These are phyloP conservation scores for Beroe forskalii DNA, from an alignment of 37 sponge, comb jelly and placozoan genomes.

Conservation along the genomic window DNA sequence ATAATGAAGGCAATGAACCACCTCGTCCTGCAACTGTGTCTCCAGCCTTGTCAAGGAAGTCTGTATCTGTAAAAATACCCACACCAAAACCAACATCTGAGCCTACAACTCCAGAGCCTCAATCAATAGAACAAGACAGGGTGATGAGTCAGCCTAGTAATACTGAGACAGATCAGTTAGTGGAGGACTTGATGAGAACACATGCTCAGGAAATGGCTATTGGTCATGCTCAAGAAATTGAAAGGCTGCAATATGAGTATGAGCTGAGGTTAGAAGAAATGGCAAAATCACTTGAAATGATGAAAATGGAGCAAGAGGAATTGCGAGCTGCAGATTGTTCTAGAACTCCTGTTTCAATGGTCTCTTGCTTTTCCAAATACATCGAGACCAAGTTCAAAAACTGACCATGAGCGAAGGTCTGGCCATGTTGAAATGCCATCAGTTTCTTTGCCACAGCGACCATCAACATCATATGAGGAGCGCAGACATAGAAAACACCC, in stretches of 20 bases:
- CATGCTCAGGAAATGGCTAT: slow-evolving; percentile 47
- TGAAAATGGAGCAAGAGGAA: slow-evolving; percentile 38
- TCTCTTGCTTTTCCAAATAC: slow-evolving; percentile 11
- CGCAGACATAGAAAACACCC: background rate
- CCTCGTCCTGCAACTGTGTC: background rate
- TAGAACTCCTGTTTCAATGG: slow-evolving; percentile 37
- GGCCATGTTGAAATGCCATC: slow-evolving; percentile 21
- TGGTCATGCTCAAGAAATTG: slow-evolving; percentile 59
- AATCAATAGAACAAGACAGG: background rate
- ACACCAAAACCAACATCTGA: slow-evolving; percentile 56
- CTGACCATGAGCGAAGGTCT: background rate
- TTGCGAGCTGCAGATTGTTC: background rate
- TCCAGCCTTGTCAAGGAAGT: slow-evolving; percentile 42
- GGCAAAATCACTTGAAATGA: slow-evolving; percentile 55
- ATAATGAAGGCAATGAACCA: background rate
- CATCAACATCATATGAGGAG: background rate
- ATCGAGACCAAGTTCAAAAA: background rate
- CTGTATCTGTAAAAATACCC: slow-evolving; percentile 46
- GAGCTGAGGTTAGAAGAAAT: slow-evolving; percentile 45
- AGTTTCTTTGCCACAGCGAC: background rate
- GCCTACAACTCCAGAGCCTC: slow-evolving; percentile 45
- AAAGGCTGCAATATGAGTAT: slow-evolving; percentile 43
- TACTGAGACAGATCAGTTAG: slow-evolving; percentile 15
- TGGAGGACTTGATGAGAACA: slow-evolving; percentile 18
- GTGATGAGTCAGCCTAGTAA: background rate